Evolutionary conservation across 2,888 invertebrate genomes (phyloP).

Genomic region (Drosophila koepferae): DNA sequence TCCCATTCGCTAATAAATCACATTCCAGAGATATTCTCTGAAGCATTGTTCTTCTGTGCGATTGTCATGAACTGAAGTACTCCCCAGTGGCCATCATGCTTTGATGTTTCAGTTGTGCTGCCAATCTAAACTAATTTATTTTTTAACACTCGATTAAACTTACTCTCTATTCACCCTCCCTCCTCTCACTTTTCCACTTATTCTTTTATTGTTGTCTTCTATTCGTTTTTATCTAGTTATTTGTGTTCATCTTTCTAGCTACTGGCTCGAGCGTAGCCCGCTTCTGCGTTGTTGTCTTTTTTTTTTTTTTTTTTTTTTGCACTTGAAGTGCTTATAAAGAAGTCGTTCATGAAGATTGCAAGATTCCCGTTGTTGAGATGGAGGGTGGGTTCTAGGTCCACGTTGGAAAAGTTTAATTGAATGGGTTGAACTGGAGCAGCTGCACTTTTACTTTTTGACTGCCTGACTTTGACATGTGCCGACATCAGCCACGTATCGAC

Average conservation of each 20-base stretch:
- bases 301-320: neutral
- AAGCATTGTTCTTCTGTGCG: neutral
- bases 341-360: neutral
- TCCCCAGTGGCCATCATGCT: neutral
- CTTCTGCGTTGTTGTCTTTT: neutral
- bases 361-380: neutral
- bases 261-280: neutral
- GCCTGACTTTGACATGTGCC: constrained; percentile 22
- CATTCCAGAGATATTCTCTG: neutral
- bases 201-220: neutral
- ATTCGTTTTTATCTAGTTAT: constrained; percentile 1
- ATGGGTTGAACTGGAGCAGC: neutral
- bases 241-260: neutral
- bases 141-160: constrained; percentile 2
- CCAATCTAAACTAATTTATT: constrained; percentile 7
- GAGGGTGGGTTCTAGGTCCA: neutral
- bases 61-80: neutral
- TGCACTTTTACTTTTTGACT: constrained; percentile 16
- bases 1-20: neutral
- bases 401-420: constrained; percentile 14
- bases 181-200: neutral
- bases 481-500: constrained; percentile 3
- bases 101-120: constrained; percentile 1
- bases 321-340: constrained; percentile 6
- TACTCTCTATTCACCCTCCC: neutral